Percentiles rank a stretch among this genome's conserved stretches.
These are phyloP conservation scores for Nudaria mundana DNA, from an alignment of 2,888 invertebrate genomes.

Conservation along the genomic window DNA sequence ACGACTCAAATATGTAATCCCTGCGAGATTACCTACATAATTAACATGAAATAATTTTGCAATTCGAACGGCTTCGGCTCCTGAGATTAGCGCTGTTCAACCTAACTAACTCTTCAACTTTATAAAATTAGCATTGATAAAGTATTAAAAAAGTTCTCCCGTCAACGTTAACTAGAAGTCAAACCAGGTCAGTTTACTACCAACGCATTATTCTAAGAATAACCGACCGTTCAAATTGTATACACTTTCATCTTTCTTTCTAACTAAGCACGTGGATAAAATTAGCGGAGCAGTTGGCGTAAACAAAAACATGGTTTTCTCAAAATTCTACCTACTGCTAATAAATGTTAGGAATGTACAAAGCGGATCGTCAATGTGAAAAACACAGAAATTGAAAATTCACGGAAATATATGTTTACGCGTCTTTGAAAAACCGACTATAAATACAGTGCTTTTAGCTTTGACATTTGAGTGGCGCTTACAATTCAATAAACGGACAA, in stretches of 20 bases:
- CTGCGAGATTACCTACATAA: no score
- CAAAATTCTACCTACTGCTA: constrained; percentile 19
- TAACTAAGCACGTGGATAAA: constrained; percentile 27
- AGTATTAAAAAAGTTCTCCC: background rate
- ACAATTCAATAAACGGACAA: no score
- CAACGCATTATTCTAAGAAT: constrained; percentile 28
- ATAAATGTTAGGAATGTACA: constrained; percentile 13
- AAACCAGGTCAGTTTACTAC: constrained; percentile 22
- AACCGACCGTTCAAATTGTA: constrained; percentile 20
- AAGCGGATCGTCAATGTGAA: constrained; percentile 16
- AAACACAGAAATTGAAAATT: constrained; percentile 7
- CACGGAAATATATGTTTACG: background rate
- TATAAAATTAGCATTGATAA: no score
- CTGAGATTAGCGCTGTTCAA: no score
- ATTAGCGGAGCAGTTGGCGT: constrained; percentile 31
- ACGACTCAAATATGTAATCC: no score
- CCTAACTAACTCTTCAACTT: no score
- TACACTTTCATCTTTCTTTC: constrained; percentile 36
- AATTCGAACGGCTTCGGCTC: no score
- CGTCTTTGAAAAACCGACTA: no score
- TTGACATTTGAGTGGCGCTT: no score
- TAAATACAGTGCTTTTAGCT: no score
- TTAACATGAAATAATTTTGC: no score
- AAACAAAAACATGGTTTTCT: constrained; percentile 44
- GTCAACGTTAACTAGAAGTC: background rate